Conservation (phyloP, 2,888 invertebrate species). For the Temnothorax rugatulus region DNA sequence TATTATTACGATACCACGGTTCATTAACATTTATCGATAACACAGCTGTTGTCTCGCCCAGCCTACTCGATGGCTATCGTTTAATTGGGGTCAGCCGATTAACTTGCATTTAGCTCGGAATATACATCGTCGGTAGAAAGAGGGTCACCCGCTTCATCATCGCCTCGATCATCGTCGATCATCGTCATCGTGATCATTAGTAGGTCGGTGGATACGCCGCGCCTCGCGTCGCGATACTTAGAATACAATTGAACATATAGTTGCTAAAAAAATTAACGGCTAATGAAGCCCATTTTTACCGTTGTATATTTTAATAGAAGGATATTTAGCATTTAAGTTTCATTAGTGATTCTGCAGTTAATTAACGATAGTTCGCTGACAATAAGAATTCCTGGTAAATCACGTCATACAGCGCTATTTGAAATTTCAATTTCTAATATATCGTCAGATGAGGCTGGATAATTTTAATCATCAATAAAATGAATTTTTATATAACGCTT, state of each 20-base stretch:
- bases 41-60: conserved; percentile 71
- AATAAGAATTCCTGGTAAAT: background rate
- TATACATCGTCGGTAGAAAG: conserved; percentile 45
- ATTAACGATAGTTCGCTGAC: conserved; percentile 1
- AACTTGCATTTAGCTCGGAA: conserved; percentile 65
- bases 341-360: background rate
- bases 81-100: conserved; percentile 77
- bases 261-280: background rate
- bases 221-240: conserved; percentile 20
- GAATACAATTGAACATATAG: conserved; percentile 18
- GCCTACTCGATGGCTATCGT: conserved; percentile 73
- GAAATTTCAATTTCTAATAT: background rate
- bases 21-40: conserved; percentile 76
- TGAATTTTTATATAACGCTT: background rate
- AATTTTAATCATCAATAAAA: background rate
- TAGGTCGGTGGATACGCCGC: conserved; percentile 56
- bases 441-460: background rate
- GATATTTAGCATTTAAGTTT: conserved; percentile 1
- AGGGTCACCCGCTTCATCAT: conserved; percentile 65
- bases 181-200: conserved; percentile 63
- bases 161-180: conserved; percentile 67
- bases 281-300: conserved; percentile 56
- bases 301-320: background rate
- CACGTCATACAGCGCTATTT: background rate
- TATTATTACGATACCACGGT: conserved; percentile 67